These are phyloP conservation scores for Synanthedon tipuliformis DNA, from an alignment of 2,888 invertebrate genomes.

Conservation along the genomic window DNA sequence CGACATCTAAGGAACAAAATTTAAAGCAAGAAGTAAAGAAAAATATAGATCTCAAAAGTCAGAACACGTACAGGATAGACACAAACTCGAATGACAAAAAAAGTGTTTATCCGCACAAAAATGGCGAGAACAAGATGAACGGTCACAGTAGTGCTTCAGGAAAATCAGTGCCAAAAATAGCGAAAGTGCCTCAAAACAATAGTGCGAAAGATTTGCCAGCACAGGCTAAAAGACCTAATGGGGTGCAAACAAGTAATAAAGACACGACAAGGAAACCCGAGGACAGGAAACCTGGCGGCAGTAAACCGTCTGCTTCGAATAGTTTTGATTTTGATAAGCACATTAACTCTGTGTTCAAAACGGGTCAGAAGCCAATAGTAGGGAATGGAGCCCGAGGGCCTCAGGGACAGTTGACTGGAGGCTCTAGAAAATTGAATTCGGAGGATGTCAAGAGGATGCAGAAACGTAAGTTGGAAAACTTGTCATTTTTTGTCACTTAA, in stretches of 20 bases:
- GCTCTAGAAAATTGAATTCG: slow-evolving; percentile 33
- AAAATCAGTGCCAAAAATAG: slow-evolving; percentile 39
- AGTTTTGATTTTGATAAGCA: slow-evolving; percentile 61
- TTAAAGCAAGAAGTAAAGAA: slow-evolving; percentile 31
- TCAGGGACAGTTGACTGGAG: slow-evolving; percentile 63
- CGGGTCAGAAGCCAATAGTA: slow-evolving; percentile 1
- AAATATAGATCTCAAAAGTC: slow-evolving; percentile 57
- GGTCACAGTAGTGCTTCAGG: slow-evolving; percentile 31
- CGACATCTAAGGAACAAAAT: slow-evolving; percentile 25
- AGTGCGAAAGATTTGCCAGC: slow-evolving; percentile 27
- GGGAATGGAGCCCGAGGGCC: slow-evolving; percentile 12
- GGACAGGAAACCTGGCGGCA: slow-evolving; percentile 22
- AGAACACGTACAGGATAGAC: slow-evolving; percentile 65
- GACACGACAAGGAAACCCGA: slow-evolving; percentile 29
- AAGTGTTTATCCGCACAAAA: slow-evolving; percentile 25
- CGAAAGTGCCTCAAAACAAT: slow-evolving; percentile 26
- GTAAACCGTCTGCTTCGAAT: slow-evolving; percentile 25
- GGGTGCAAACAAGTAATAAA: slow-evolving; percentile 14
- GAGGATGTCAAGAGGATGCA: slow-evolving; percentile 33
- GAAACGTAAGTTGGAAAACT: slow-evolving; percentile 35
- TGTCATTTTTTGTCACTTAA: neutral
- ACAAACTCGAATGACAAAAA: slow-evolving; percentile 50
- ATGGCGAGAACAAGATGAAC: slow-evolving; percentile 32
- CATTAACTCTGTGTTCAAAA: slow-evolving; percentile 40
- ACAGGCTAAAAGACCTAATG: neutral